Base-by-base conservation (phyloP, 2,113 vertebrate species). In the Sceloporus tristichus region DNA sequence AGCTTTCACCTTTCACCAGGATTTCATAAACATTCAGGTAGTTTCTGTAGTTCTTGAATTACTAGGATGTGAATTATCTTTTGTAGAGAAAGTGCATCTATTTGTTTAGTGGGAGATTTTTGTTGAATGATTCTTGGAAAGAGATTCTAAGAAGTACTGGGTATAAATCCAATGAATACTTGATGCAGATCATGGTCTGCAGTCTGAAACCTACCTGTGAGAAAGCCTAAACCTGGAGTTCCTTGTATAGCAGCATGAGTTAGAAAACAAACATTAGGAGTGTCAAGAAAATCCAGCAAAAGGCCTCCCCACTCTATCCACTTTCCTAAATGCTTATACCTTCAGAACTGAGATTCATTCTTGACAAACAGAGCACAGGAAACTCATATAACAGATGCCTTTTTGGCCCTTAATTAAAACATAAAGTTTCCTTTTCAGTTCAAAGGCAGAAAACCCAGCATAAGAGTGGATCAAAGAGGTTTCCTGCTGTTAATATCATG, bases 21-120 rank as follows among this genome's bases (percentile, higher is more conserved):
- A 53, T 81, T 25, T 0, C 79, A 0, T 0, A 0, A 0, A n/a
- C 62, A 29, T 29, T 0, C 1, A 10, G 25, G 3, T 11, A 78
- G 19, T 75, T 62, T n/a, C 11, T 82, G 40, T 16, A 0, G 23
- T 66, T 77, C 83, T 87, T 0, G 25, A 54, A 68, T 84, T 0
- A 4, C 29, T 75, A 6, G 0, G 0, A 0, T 0, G 78, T 42
- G 79, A 42, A 75, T 80, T 54, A 65, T 85, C 80, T 1, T 77
- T 25, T 38, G 9, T 19, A 0, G 65, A 5, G 86, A 79, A 0
- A 5, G 27, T 0, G 79, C 90, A 42, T 54, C 40, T 73, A 14
- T 62, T 34, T 54, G 16, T 66, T 74, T 38, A 25, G 25, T 74
- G 70, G 48, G 9, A 56, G 14, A 73, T 9, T 77, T 77, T 34